Evolutionary conservation across 2,797 vertebrate genomes (phyloP), one percentile per base, ranked within the genome.

Genomic region (Psittacula echo): DNA sequence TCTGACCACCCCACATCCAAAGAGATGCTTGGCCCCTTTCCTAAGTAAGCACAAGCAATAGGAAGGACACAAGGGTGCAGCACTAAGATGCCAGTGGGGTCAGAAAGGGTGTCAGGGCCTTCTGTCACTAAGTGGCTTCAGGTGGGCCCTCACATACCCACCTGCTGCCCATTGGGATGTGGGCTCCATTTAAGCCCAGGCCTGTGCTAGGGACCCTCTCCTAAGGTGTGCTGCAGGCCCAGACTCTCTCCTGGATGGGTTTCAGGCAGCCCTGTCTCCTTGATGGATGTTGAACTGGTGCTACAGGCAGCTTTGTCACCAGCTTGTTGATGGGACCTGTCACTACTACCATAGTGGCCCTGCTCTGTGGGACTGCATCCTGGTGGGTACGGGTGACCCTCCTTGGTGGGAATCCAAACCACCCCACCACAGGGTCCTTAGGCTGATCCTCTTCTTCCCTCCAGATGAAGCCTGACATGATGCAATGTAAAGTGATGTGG

Each of bases 401-500:
- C 15, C 20, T 24, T 4, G 11, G 10, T 6, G 7, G 45, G 26
- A 61, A 47, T 13, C 34, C 84, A 78, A 62, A 73, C 19, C 64
- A 41, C 10, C 7, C 44, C 17, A 17, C 2, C 6, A 11, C 3
- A 23, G 68, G 22, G 4, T 70, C 18, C 78, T 62, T 45, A 27
- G 53, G 22, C 51, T 6, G 32, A 71, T 20, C 24, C 37, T 56
- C 11, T 80, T 47, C 62, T 65, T 37, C 45, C n/a, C 74, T 37
- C 39, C 1, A 0, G 34, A 5, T 9, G 37, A 19, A 42, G 62
- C 15, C 51, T 8, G 4, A 29, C 22, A 2, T 0, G 11, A 29
- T 3, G 7, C 16, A 19, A 7, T 1, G 39, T 11, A 41, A 70
- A 50, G 54, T 3, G 22, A 14, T 1, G 13, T 1, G 3, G 27